A percentile compares a stretch with the other conserved stretches of the same genome.
phyloP scores from a whole-genome alignment of 2,113 vertebrate genomes.

The Sceloporus tristichus region DNA sequence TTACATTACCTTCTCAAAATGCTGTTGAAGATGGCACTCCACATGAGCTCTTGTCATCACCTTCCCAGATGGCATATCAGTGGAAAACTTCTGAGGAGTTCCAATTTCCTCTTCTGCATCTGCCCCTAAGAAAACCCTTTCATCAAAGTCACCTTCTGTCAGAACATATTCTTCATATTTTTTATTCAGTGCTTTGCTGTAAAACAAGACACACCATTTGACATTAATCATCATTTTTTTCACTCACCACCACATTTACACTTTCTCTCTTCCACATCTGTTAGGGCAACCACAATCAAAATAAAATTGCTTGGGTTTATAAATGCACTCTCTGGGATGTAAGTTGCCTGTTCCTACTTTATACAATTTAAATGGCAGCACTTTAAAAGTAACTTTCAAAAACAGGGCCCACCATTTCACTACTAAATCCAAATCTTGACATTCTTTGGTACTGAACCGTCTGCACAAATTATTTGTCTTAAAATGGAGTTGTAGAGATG shows the following conservation, averaged over 20 bases:
- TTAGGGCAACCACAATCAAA: not conserved
- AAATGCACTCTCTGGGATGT: not conserved
- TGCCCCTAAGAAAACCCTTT: slow-evolving; percentile 94
- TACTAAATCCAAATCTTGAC: not conserved
- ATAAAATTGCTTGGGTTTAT: not conserved
- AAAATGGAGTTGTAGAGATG: not conserved
- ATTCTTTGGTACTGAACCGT: not conserved
- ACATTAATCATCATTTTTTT: not conserved
- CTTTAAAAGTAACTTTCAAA: not conserved
- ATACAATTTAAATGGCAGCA: not conserved
- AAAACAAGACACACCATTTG: slow-evolving; percentile 58
- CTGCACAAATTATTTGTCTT: not conserved
- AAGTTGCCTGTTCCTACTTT: not conserved
- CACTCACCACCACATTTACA: not conserved
- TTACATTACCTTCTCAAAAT: slow-evolving; percentile 89
- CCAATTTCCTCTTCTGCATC: slow-evolving; percentile 98
- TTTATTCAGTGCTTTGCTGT: slow-evolving; percentile 93
- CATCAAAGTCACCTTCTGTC: slow-evolving; percentile 96
- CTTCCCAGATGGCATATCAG: slow-evolving; percentile 75
- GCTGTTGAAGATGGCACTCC: slow-evolving; percentile 89
- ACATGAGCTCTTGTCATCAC: slow-evolving; percentile 74
- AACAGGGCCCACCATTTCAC: not conserved
- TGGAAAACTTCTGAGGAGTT: slow-evolving; percentile 85
- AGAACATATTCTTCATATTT: slow-evolving; percentile 98
- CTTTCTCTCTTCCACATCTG: not conserved